Evolutionary conservation across 64 coral and sea anemone species (phyloP).

Genomic region (Hydrozoanthus tunicans): DNA sequence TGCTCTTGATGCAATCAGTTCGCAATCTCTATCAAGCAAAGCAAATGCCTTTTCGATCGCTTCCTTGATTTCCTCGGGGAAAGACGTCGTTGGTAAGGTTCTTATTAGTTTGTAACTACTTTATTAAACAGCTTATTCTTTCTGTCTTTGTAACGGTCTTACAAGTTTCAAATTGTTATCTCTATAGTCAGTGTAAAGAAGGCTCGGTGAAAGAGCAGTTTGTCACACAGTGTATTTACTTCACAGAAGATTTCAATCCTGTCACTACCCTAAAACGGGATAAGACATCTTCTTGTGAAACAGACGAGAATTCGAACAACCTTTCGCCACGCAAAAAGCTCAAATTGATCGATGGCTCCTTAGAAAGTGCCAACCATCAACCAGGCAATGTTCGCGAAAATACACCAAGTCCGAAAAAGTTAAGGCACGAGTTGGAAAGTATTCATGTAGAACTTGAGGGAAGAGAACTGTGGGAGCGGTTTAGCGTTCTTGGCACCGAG

Average conservation of each 20-base stretch:
- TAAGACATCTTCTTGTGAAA: conserved; percentile 45
- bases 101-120: background rate
- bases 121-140: background rate
- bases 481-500: conserved; percentile 43
- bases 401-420: conserved; percentile 12
- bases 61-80: conserved; percentile 85
- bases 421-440: conserved; percentile 43
- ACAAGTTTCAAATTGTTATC: background rate
- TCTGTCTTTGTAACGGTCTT: conserved; percentile 33
- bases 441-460: conserved; percentile 49
- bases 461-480: conserved; percentile 49
- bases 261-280: conserved; percentile 4
- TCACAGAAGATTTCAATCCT: background rate
- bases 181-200: background rate
- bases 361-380: conserved; percentile 14
- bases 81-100: conserved; percentile 52
- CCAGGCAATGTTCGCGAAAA: conserved; percentile 8
- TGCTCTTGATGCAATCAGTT: conserved; percentile 39
- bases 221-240: background rate
- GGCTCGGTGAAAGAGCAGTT: background rate
- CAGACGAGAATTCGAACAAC: conserved; percentile 19
- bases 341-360: conserved; percentile 23
- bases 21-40: conserved; percentile 72
- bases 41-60: conserved; percentile 96
- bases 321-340: conserved; percentile 49